Evolutionary conservation across 2,888 invertebrate species (phyloP), one percentile per base, ranked within the genome.

Genomic region (Meiosimyza decipiens): DNA sequence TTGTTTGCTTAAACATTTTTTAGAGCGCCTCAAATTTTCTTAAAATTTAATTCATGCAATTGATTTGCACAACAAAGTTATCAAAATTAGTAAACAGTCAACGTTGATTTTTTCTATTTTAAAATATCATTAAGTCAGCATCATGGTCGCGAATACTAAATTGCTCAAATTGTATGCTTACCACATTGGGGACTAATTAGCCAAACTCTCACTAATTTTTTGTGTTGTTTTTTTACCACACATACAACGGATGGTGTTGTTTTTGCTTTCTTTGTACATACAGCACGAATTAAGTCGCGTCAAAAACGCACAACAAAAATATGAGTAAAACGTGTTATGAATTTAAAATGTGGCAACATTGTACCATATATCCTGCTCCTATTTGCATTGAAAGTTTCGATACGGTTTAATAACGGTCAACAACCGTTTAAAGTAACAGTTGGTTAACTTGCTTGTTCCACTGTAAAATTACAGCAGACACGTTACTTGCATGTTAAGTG

Each of bases 241-340:
- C 6, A 50, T 50, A 55, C 33, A n/a, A 70, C 4, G 3, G 4
- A 28, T 28, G 28, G 28, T 28, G 28, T 28, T 28, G 28, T 28
- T 28, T 2, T 28, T 28, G 28, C 28, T 28, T 22, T 0, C 28
- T 4, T 33, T 71, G 54, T 63, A 33, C 49, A 71, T 72, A 18
- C 16, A 70, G 28, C 15, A 54, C 62, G 52, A 68, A 28, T 50
- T 69, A 64, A 68, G 65, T 71, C 52, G 59, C 70, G 65, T 50
- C 16, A 63, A 72, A 73, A 40, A 40, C 9, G 40, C 40, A 40
- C 40, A 40, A 40, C 40, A 40, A 40, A 40, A 71, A 68, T 74
- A 71, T 68, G 71, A 52, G 51, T 63, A 57, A 71, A 59, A 67
- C 82, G 82, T 82, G 82, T 79, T 81, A 80, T 77, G 82, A 70